phyloP scores from a whole-genome alignment of 2,888 invertebrate species.

The Aspidiotus destructor region DNA sequence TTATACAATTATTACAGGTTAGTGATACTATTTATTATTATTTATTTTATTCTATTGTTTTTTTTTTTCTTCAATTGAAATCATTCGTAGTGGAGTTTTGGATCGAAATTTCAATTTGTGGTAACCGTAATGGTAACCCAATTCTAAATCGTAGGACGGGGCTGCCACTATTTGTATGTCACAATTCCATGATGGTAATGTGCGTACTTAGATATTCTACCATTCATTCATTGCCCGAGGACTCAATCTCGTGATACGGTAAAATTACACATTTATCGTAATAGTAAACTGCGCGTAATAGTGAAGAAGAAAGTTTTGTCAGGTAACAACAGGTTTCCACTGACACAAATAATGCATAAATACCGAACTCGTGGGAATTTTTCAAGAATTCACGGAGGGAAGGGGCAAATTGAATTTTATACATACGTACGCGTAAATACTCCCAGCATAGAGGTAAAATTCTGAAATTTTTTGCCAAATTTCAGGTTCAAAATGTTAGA shows the following conservation, averaged over 20 bases:
- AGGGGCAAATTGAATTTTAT: too few species aligned
- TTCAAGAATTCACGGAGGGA: too few species aligned
- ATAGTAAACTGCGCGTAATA: neutral
- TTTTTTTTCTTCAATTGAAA: neutral
- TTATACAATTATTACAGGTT: slow-evolving; percentile 25
- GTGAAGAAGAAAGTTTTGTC: neutral
- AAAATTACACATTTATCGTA: slow-evolving; percentile 4
- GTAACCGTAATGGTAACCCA: too few species aligned
- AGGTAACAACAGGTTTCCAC: neutral
- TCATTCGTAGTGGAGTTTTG: neutral
- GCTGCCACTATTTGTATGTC: too few species aligned
- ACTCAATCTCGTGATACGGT: neutral
- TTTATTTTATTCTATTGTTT: neutral
- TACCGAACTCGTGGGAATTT: too few species aligned
- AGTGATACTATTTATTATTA: slow-evolving; percentile 3
- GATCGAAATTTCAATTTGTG: too few species aligned
- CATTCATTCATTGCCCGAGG: too few species aligned
- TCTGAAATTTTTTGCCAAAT: neutral
- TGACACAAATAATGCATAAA: neutral
- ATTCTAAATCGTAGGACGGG: too few species aligned
- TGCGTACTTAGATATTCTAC: too few species aligned
- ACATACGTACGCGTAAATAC: neutral
- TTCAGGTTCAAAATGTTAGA: slow-evolving; percentile 11
- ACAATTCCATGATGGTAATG: too few species aligned
- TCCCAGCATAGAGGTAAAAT: neutral